Evolutionary conservation across 2,888 invertebrate species (phyloP), one percentile per base, ranked within the genome.

Genomic region (Harmothoe impar): DNA sequence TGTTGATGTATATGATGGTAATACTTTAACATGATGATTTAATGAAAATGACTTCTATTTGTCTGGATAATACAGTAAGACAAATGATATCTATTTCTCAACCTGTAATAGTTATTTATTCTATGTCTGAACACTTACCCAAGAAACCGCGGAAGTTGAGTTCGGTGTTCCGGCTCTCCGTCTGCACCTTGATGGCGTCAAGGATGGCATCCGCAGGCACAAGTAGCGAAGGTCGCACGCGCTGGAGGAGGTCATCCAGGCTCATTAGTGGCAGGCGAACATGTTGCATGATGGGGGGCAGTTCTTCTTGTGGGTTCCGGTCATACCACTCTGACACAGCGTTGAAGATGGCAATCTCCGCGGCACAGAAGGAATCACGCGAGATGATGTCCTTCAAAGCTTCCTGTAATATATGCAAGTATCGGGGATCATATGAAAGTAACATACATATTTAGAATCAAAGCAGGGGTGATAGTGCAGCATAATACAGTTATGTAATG

Each of bases 321-420:
- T 97, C 97, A 93, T 98, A 97, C 99, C 99, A 99, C 91, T 96
- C 97, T 95, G 97, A 97, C 0, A 99, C 98, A 0, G 98, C 98
- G 94, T 97, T 97, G 96, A 99, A 99, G 93, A 99, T 99, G 94
- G 99, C 98, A 68, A 98, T 98, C 96, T 99, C 99, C 0, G 98
- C 97, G 0, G 98, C 99, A 96, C 98, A 99, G 96, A 99, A 99
- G 12, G 99, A 99, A 96, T 99, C 98, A 89, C 99, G 97, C 89
- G 97, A 97, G 54, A 99, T 96, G 15, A 99, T 97, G 95, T 98
- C 98, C 94, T 97, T 97, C 90, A 99, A 96, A 0, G 99, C 98
- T 35, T 93, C 91, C 95, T 95, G 93, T 35, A 94, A 93, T 89
- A 89, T 62, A 68, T 68, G 31, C 17, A 0, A 89, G 33, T 1